phyloP scores from a whole-genome alignment of 2,888 invertebrate genomes.

The Myopa testacea region DNA sequence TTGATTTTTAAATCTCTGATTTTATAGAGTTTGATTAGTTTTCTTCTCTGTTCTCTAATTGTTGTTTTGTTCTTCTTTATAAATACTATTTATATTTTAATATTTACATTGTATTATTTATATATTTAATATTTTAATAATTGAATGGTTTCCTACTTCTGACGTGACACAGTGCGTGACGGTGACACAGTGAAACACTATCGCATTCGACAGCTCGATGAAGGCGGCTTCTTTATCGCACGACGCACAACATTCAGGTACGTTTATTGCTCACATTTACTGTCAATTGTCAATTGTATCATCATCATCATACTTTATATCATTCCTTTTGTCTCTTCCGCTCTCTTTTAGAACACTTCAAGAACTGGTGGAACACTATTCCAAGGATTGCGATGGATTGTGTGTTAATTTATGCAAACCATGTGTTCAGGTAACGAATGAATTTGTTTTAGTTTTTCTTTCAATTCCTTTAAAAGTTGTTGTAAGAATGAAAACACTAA shows the following conservation, averaged over 20 bases:
- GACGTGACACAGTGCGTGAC: slow-evolving; percentile 82
- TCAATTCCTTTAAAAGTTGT: neutral
- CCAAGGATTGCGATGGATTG: slow-evolving; percentile 96
- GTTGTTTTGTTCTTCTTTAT: too few relatives aligned
- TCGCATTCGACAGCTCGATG: slow-evolving; percentile 97
- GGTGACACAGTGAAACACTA: slow-evolving; percentile 99
- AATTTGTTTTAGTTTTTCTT: neutral
- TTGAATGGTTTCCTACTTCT: slow-evolving; percentile 48
- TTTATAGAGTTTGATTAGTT: too few relatives aligned
- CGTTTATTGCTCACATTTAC: slow-evolving; percentile 7
- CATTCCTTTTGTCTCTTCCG: neutral
- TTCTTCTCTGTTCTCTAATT: too few relatives aligned
- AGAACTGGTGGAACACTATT: slow-evolving; percentile 97
- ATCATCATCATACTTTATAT: neutral
- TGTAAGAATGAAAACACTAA: neutral
- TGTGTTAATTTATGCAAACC: slow-evolving; percentile 97
- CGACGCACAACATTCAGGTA: slow-evolving; percentile 91
- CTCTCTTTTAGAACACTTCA: slow-evolving; percentile 80
- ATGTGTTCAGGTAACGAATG: slow-evolving; percentile 83
- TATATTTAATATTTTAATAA: too few relatives aligned
- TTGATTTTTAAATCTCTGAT: too few relatives aligned
- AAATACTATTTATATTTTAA: too few relatives aligned
- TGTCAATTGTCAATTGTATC: neutral
- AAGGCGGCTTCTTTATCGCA: slow-evolving; percentile 99
- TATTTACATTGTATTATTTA: too few relatives aligned